A percentile compares a stretch with the other conserved stretches of the same genome.
Conservation (phyloP, 2,797 vertebrate species). For the Sardinella longiceps region DNA sequence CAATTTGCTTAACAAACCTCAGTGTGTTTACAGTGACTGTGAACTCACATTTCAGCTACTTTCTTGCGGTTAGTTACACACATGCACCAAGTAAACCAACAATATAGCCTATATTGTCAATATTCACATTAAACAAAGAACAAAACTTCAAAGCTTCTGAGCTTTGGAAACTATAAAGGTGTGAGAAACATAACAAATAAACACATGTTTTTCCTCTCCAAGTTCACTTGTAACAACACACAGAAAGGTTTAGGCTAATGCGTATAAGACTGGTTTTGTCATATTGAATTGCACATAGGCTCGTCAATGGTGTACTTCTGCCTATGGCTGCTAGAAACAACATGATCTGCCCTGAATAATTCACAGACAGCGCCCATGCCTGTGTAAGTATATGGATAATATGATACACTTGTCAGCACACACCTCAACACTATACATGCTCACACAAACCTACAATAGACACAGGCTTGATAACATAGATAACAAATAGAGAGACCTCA, state of each 20-base stretch:
- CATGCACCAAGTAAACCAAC: not conserved
- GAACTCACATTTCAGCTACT: not conserved
- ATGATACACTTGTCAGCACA: conserved; percentile 9
- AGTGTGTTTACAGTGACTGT: not conserved
- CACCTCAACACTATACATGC: not conserved
- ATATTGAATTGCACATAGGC: not conserved
- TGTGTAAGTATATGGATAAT: conserved; percentile 34
- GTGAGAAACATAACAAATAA: not conserved
- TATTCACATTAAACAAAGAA: not conserved
- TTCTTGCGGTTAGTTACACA: not conserved
- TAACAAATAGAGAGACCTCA: not conserved
- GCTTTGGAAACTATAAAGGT: not conserved
- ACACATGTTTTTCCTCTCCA: not conserved
- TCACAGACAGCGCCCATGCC: conserved; percentile 21
- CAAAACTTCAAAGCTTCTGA: not conserved
- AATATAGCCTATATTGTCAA: not conserved
- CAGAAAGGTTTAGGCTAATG: no score
- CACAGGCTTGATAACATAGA: not conserved
- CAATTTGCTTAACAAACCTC: conserved; percentile 25
- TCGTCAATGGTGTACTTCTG: not conserved
- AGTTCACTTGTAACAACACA: not conserved
- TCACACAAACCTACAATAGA: conserved; percentile 21
- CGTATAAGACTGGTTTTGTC: no score
- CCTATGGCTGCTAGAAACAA: not conserved
- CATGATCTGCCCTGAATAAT: conserved; percentile 44